These are phyloP conservation scores for Callyntrura guangdongensis DNA, from an alignment of 2,888 invertebrate genomes.

Conservation along the genomic window DNA sequence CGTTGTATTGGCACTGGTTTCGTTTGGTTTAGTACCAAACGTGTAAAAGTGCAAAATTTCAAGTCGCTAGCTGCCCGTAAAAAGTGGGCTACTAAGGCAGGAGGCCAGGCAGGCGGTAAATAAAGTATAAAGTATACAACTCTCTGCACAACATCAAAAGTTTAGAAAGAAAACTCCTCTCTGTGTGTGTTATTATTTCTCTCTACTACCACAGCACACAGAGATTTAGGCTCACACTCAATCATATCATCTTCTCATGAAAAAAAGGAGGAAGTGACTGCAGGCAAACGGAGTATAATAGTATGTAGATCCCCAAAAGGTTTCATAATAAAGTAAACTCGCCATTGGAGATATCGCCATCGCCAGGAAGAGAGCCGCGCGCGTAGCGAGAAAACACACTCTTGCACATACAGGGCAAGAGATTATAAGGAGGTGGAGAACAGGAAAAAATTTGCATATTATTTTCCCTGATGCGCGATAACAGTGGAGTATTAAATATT, in stretches of 20 bases:
- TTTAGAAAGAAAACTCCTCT: background rate
- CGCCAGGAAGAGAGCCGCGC: background rate
- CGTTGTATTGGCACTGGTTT: background rate
- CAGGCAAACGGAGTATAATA: background rate
- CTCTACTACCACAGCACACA: too few species aligned
- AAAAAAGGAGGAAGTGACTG: background rate
- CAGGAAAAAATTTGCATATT: too few species aligned
- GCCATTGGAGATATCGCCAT: background rate
- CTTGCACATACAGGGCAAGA: too few species aligned
- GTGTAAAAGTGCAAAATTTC: slow-evolving; percentile 21
- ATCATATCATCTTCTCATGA: background rate
- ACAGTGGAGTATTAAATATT: too few species aligned
- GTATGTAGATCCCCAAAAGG: background rate
- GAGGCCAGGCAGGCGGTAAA: slow-evolving; percentile 55
- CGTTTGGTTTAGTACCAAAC: background rate
- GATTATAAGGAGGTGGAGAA: too few species aligned
- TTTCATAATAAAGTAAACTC: background rate
- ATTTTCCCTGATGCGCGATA: too few species aligned
- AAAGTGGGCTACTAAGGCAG: slow-evolving; percentile 77
- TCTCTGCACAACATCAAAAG: background rate
- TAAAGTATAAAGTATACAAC: background rate
- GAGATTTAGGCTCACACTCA: background rate
- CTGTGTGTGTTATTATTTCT: background rate
- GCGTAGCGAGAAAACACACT: too few species aligned
- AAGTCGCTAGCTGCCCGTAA: slow-evolving; percentile 60